Percentiles rank a stretch among this genome's conserved stretches.
These are phyloP conservation scores for Drosophila pallidifrons DNA, from an alignment of 1,140 invertebrate species.

Conservation along the genomic window DNA sequence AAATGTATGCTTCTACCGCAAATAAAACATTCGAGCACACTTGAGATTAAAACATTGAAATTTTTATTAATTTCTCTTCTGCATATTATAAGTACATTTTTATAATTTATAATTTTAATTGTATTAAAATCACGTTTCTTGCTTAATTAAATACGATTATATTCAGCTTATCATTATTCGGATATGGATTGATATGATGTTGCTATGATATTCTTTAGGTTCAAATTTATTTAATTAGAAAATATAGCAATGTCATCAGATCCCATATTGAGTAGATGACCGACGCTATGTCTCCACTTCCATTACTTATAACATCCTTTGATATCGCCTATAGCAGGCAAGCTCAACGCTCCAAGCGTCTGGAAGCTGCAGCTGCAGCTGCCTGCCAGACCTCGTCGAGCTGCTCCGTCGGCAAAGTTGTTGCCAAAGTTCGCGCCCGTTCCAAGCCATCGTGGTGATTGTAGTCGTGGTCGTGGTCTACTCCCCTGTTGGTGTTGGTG, in stretches of 20 bases:
- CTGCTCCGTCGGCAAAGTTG: conserved; percentile 70
- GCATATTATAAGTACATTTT: background rate
- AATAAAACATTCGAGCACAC: background rate
- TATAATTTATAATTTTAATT: conserved; percentile 25
- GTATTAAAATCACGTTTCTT: conserved; percentile 63
- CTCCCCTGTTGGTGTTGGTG: conserved; percentile 55
- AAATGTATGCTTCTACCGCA: no score
- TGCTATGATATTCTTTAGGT: conserved; percentile 83
- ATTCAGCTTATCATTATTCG: conserved; percentile 61
- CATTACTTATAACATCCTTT: conserved; percentile 53
- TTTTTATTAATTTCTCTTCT: background rate
- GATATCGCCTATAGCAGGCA: conserved; percentile 53
- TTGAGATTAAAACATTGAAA: conserved; percentile 7
- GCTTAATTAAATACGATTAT: conserved; percentile 36
- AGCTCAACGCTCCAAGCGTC: conserved; percentile 61
- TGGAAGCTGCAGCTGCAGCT: conserved; percentile 55
- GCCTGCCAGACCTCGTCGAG: conserved; percentile 2
- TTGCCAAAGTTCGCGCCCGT: conserved; percentile 65
- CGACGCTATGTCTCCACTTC: background rate
- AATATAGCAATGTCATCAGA: conserved; percentile 13
- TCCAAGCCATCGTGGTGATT: conserved; percentile 64
- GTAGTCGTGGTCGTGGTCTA: conserved; percentile 21
- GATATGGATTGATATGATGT: conserved; percentile 83
- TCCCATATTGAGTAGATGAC: background rate
- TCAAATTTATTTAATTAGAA: conserved; percentile 45